Evolutionary conservation across 2,113 vertebrate species (phyloP), one percentile per base, ranked within the genome.

Genomic region (Trichechus manatus): DNA sequence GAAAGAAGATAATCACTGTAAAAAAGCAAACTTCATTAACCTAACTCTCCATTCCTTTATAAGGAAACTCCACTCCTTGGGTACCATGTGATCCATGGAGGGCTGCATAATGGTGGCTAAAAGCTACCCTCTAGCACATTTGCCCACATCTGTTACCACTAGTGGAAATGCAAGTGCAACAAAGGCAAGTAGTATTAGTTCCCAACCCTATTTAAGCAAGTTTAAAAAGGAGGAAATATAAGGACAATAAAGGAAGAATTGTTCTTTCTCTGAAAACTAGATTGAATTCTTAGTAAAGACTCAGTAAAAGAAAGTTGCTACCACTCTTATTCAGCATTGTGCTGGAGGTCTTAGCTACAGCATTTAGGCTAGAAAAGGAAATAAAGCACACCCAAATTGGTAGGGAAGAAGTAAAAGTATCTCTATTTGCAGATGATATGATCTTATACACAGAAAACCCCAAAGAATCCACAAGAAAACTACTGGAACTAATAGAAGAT

Each of bases 221-320:
- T 31, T 77, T 95, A 39, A 42, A 75, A 75, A 53, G 39, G 17
- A 53, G n/a, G 23, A 88, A 84, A 23, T 50, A 36, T 39, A 39
- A 94, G 8, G 9, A 29, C n/a, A 88, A 39, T 31, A 39, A 87
- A 89, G 39, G 1, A 88, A 93, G 4, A 64, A 90, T 39, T 83
- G 25, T 15, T 19, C 66, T 75, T 95, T 82, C 29, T 74, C 29
- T 74, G 25, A 89, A 93, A 94, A 86, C 22, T 63, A 89, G 75
- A 23, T 61, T 94, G 19, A 95, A 89, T 95, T 87, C 66, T 93
- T 74, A 64, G 25, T 23, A 92, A 86, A 89, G 82, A n/a, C 22
- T 78, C 79, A 79, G n/a, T 87, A 80, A 93, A 88, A 94, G 63
- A 81, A 39, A 39, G 39, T 39, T 39, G 39, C 39, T 39, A 39